Evolutionary conservation across 2,113 vertebrate genomes (phyloP).

Genomic region (Trogon surrucura): DNA sequence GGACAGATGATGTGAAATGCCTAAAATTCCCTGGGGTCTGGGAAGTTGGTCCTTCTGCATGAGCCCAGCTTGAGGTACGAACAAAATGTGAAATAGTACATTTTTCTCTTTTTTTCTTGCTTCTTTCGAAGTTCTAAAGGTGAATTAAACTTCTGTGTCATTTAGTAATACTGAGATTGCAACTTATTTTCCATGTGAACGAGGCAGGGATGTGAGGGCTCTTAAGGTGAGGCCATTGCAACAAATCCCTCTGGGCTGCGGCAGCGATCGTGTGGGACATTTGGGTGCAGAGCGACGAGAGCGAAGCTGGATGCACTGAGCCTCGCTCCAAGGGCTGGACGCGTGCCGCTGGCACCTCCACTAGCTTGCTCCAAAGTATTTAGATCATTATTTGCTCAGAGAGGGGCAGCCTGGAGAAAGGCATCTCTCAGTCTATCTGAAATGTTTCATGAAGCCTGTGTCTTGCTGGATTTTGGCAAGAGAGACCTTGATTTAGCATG

Average conservation of each 20-base stretch:
- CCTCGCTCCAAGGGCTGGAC: fast-evolving
- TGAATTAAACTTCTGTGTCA: not conserved
- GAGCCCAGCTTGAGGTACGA: not conserved
- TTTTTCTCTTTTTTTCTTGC: not conserved
- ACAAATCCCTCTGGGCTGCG: not conserved
- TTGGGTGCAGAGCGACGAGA: not conserved
- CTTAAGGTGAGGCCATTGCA: not conserved
- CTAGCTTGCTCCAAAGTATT: not conserved
- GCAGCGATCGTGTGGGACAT: fast-evolving
- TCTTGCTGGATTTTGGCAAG: constrained; percentile 1
- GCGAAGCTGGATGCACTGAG: not conserved
- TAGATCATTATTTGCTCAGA: not conserved
- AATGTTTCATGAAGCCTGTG: not conserved
- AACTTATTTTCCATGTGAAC: not conserved
- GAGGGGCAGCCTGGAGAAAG: not conserved
- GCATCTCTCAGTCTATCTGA: not conserved
- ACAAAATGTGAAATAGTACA: not conserved
- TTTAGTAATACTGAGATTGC: not conserved
- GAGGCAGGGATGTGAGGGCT: no score
- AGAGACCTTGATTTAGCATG: not conserved
- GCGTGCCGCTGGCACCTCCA: fast-evolving
- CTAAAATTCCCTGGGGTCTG: not conserved
- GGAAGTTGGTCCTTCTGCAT: not conserved
- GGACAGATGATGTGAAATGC: not conserved
- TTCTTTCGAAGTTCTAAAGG: not conserved